These are phyloP conservation scores for Stigmatopora argus DNA, from an alignment of 2,113 vertebrate genomes.

Conservation along the genomic window DNA sequence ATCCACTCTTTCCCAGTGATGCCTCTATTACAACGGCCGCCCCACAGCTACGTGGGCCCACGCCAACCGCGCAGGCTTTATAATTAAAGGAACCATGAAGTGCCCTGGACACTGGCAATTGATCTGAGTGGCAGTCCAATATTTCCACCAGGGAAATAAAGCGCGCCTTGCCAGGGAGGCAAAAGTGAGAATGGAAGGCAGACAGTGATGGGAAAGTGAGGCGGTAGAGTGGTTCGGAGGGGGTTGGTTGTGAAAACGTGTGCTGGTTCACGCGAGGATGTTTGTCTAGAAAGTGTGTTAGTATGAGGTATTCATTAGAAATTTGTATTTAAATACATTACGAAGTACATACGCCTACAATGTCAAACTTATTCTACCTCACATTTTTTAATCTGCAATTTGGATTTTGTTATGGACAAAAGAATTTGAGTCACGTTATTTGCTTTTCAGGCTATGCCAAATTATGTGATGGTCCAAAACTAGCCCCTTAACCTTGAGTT, in stretches of 20 bases:
- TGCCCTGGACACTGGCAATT: conserved; percentile 74
- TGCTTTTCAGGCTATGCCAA: too few relatives aligned
- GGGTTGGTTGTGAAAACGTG: conserved; percentile 5
- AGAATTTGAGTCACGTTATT: too few relatives aligned
- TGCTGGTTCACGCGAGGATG: conserved; percentile 11
- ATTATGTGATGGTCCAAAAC: too few relatives aligned
- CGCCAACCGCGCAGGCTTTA: conserved; percentile 72
- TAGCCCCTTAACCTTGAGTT: too few relatives aligned
- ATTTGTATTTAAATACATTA: too few relatives aligned
- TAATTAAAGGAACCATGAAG: conserved; percentile 77
- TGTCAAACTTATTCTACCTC: too few relatives aligned
- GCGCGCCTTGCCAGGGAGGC: conserved; percentile 50
- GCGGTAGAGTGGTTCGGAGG: conserved; percentile 9
- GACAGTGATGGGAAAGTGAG: conserved; percentile 36
- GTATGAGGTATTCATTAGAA: not conserved
- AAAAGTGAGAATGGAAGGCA: conserved; percentile 27
- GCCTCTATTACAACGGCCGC: conserved; percentile 78
- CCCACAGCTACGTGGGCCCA: conserved; percentile 70
- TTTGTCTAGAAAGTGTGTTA: not conserved
- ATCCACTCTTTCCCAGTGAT: conserved; percentile 73
- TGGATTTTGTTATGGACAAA: too few relatives aligned
- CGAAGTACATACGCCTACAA: too few relatives aligned
- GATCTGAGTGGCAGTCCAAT: conserved; percentile 78
- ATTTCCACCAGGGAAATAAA: conserved; percentile 79
- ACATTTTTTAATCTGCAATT: too few relatives aligned